Evolutionary conservation across 1,140 invertebrate genomes (phyloP), one percentile per base, ranked within the genome.

Genomic region (Drepana arcuata): DNA sequence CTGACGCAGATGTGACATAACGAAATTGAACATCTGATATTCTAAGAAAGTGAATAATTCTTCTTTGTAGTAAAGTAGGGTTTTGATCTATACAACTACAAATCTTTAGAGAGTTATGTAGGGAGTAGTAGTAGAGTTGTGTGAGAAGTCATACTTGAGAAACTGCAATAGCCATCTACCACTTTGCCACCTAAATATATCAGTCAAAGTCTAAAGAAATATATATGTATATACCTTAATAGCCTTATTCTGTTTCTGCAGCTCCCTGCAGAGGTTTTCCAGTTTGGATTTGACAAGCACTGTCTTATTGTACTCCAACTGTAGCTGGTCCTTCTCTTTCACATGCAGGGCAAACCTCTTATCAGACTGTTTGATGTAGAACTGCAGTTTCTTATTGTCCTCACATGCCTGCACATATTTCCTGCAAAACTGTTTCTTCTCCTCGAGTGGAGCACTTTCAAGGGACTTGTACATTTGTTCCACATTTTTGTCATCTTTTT

Each of bases 241-340:
- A 18, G 90, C 86, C 78, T 95, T 95, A 65, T 96, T 96, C 60
- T 96, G 93, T 62, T 92, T 92, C 72, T 97, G 95, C 25, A 97
- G 84, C 70, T 97, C 95, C 13, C 95, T 78, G 72, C 95, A 97
- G 2, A 97, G 83, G 66, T 90, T 93, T 71, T 97, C 95, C 29
- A 97, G 80, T 63, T 93, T 91, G 30, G 91, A 92, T 41, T 85
- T 89, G 15, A 94, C 89, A 16, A 96, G 84, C 25, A 96, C 86
- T 30, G 90, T 89, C 74, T 95, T 95, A 45, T 91, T 94, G 44
- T 92, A 89, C 59, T 96, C 95, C 16, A 88, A 84, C 65, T 95
- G 91, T 16, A 94, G 68, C 52, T 93, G 90, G 52, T 95, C 93
- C 63, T 94, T 95, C 54, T 96, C 94, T 45, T 90, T 88, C 21